Percentiles rank a stretch among this genome's conserved stretches.
phyloP scores from a whole-genome alignment of 2,888 invertebrate species.

The Buathra laborator region DNA sequence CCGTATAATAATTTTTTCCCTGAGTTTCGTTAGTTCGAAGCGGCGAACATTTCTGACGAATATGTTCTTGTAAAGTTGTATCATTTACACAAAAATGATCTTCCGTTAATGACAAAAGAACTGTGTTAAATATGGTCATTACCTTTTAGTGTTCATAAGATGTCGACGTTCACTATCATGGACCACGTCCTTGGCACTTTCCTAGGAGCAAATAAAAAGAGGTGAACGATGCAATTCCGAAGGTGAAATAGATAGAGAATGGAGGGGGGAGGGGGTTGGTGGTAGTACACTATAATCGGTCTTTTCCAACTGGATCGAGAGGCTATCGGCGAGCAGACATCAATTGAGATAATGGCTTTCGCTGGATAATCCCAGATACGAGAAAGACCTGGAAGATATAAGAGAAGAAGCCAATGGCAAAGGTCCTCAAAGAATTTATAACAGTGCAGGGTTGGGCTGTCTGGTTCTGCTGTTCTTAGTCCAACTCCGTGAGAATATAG shows the following conservation, averaged over 20 bases:
- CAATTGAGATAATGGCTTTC: slow-evolving; percentile 75
- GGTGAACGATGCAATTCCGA: background rate
- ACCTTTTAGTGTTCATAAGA: background rate
- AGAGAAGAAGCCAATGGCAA: slow-evolving; percentile 42
- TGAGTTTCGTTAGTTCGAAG: too few species aligned
- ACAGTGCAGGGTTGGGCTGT: slow-evolving; percentile 35
- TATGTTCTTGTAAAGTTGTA: too few species aligned
- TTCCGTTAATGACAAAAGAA: too few species aligned
- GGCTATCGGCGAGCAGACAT: slow-evolving; percentile 71
- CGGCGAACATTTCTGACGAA: too few species aligned
- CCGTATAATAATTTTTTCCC: too few species aligned
- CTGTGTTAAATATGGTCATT: background rate
- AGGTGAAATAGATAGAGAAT: slow-evolving; percentile 15
- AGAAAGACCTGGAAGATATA: slow-evolving; percentile 16
- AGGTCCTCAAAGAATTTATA: slow-evolving; percentile 72
- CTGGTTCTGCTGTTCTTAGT: slow-evolving; percentile 56
- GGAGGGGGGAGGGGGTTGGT: background rate
- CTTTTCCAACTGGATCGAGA: slow-evolving; percentile 70
- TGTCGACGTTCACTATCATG: background rate
- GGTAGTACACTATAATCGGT: slow-evolving; percentile 58
- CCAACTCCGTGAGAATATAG: slow-evolving; percentile 55
- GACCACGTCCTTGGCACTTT: background rate
- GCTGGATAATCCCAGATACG: slow-evolving; percentile 68
- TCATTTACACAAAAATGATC: too few species aligned
- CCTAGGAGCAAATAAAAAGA: slow-evolving; percentile 16